Evolutionary conservation across 2,888 invertebrate genomes (phyloP).

Genomic region (Cacoxenus indagator): DNA sequence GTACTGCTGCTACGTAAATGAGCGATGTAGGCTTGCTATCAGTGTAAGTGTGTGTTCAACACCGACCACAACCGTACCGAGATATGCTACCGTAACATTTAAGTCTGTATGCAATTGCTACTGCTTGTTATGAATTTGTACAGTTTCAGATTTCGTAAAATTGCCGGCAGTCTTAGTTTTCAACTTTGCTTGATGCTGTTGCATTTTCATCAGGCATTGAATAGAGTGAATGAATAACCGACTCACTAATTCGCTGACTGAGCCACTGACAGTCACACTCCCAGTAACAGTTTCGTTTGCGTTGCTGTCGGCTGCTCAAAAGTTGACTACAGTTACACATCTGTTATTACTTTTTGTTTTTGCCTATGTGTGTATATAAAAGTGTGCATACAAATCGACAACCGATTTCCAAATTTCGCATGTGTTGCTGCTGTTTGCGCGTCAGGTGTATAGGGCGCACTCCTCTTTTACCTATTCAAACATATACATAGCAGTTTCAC

Average conservation of each 20-base stretch:
- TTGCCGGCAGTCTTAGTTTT: constrained; percentile 14
- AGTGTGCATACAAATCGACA: not conserved
- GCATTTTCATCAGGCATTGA: not conserved
- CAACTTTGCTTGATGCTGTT: constrained; percentile 7
- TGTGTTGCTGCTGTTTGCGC: not conserved
- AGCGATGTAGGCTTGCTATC: too few relatives aligned
- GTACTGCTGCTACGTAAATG: not conserved
- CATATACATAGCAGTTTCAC: too few relatives aligned
- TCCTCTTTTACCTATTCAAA: too few relatives aligned
- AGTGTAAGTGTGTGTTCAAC: too few relatives aligned
- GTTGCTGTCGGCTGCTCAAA: too few relatives aligned
- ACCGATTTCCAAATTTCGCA: not conserved
- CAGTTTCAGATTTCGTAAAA: constrained; percentile 41
- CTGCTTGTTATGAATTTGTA: constrained; percentile 52
- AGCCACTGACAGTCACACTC: not conserved
- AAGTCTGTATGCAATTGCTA: too few relatives aligned
- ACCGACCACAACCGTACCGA: too few relatives aligned
- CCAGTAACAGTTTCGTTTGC: not conserved
- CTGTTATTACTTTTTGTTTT: not conserved
- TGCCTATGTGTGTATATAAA: not conserved
- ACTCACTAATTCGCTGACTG: not conserved
- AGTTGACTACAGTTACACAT: constrained; percentile 10
- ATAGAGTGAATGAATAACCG: too few relatives aligned
- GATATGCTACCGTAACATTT: too few relatives aligned
- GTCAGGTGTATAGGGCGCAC: not conserved